Base-by-base conservation (phyloP, 2,113 vertebrate genomes). In the Poecilia latipinna region DNA sequence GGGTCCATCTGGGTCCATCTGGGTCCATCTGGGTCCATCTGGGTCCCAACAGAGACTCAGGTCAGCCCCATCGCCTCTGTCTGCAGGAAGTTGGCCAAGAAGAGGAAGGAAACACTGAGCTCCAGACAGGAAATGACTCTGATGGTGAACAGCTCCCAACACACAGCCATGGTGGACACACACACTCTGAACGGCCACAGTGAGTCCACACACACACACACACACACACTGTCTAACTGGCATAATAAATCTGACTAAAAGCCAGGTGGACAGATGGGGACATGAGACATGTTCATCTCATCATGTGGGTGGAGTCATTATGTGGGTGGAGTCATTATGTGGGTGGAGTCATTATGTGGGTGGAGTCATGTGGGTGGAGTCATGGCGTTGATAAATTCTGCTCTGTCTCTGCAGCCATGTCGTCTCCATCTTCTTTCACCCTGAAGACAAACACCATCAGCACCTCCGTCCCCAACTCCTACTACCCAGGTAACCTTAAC, bases 361-460 rank as follows among this genome's bases (percentile, higher is more conserved):
- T 10, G 35, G 4, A 0, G 15, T 22, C 44, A 19, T 12, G 11
- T 51, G 19, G 48, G 13, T 0, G 19, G 7, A 2, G 17, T 8
- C 51, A n/a, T 48, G 44, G 24, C 13, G 12, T 42, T 42, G 13
- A 15, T 42, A 13, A 13, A 24, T 72, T 66, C 12, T 72, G 7
- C 72, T 65, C 13, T 82, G 3, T 82, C 10, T 65, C 66, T 63
- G 86, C 90, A 98, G 97, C 96, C 75, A 94, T 97, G 76, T 98
- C 97, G 28, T 98, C 97, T 75, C 97, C 97, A 1, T 99, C 98
- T 15, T 98, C 97, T 32, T 99, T 99, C 90, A 97, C 97, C 74
- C 92, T 98, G 95, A 98, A 99, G 95, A 96, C 97, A 74, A 98
- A 97, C 89, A 98, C 96, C 76, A 85, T 98, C 94, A 97, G 96